Percentiles rank a stretch among this genome's conserved stretches.
Conservation (phyloP, 2,797 vertebrate species). For the Enteromius mattozi region DNA sequence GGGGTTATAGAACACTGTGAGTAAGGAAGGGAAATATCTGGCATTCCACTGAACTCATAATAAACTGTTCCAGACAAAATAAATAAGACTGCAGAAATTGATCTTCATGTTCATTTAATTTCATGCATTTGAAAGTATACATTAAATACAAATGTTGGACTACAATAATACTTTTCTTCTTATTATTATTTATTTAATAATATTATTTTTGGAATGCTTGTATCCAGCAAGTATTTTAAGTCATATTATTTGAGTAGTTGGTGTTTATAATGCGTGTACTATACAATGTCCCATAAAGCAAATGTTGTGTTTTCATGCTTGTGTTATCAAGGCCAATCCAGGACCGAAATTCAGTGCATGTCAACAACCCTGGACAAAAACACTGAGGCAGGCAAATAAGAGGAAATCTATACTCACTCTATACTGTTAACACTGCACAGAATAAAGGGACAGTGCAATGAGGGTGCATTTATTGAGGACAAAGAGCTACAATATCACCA, state of each 20-base stretch:
- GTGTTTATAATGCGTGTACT: neutral
- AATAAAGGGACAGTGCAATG: conserved; percentile 21
- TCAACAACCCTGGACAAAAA: conserved; percentile 48
- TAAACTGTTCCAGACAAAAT: neutral
- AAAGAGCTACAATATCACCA: conserved; percentile 55
- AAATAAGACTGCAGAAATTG: neutral
- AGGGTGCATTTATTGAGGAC: conserved; percentile 50
- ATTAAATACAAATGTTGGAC: neutral
- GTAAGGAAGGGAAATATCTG: neutral
- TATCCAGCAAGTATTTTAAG: neutral
- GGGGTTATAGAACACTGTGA: neutral
- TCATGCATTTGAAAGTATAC: neutral
- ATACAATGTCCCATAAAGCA: neutral
- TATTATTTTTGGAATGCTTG: neutral
- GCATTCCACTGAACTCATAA: neutral
- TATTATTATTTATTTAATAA: neutral
- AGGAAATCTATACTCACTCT: conserved; percentile 58
- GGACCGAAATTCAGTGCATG: conserved; percentile 28
- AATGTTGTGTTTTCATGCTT: neutral
- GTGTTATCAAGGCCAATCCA: neutral
- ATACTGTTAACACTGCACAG: conserved; percentile 52
- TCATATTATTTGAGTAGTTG: neutral
- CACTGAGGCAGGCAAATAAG: conserved; percentile 59
- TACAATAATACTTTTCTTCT: neutral
- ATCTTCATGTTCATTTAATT: neutral